Evolutionary conservation across 2,888 invertebrate genomes (phyloP).

Genomic region (Drosophila prolongata): DNA sequence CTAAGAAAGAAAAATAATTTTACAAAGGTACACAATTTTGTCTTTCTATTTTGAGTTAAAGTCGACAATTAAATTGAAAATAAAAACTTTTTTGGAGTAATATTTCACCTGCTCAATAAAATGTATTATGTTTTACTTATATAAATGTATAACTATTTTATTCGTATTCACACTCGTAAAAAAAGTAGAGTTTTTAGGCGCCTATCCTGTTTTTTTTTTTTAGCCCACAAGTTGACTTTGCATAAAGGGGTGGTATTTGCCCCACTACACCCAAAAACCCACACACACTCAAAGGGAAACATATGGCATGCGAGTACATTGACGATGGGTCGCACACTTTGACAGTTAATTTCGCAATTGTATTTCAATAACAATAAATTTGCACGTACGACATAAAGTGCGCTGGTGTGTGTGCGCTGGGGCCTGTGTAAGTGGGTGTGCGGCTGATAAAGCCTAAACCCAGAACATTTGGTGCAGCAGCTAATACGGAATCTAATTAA

Average conservation of each 20-base stretch:
- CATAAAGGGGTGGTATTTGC: background rate
- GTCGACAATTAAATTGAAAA: too few relatives aligned
- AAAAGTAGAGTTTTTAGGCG: too few relatives aligned
- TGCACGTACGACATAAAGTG: slow-evolving; percentile 75
- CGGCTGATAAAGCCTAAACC: slow-evolving; percentile 28
- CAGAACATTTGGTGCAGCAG: slow-evolving; percentile 62
- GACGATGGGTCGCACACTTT: slow-evolving; percentile 76
- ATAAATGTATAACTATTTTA: too few relatives aligned
- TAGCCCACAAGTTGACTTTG: background rate
- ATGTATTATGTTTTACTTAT: too few relatives aligned
- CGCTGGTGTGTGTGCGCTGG: slow-evolving; percentile 43
- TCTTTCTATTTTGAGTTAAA: too few relatives aligned
- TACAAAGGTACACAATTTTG: too few relatives aligned
- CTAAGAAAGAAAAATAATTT: too few relatives aligned
- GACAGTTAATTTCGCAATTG: slow-evolving; percentile 84
- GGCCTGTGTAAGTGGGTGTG: slow-evolving; percentile 15
- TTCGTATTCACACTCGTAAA: too few relatives aligned
- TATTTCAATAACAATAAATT: slow-evolving; percentile 84
- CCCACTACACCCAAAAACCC: background rate
- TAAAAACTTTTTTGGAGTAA: too few relatives aligned
- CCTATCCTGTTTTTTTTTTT: background rate
- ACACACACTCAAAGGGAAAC: slow-evolving; percentile 30
- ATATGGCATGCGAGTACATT: slow-evolving; percentile 67
- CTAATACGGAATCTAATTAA: slow-evolving; percentile 81
- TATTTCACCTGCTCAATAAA: background rate